Evolutionary conservation across 2,113 vertebrate species (phyloP).

Genomic region (Callipepla californica): DNA sequence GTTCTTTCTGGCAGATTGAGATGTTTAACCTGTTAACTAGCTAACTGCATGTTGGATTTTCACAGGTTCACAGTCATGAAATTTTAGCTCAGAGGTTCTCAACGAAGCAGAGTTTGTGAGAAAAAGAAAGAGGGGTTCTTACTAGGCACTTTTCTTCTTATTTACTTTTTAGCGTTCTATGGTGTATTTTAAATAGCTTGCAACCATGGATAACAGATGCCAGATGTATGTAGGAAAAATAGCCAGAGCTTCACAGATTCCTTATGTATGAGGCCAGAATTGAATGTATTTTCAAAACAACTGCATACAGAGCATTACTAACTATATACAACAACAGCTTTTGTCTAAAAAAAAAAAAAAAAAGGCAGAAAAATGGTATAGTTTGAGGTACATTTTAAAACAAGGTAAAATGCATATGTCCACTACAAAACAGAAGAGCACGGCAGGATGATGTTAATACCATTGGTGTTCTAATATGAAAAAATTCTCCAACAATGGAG

Average conservation of each 20-base stretch:
- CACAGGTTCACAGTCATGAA: neutral
- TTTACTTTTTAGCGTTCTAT: neutral
- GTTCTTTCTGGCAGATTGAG: slow-evolving; percentile 4
- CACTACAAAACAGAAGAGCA: neutral
- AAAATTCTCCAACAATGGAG: neutral
- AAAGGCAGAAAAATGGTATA: neutral
- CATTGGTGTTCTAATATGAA: neutral
- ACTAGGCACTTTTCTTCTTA: neutral
- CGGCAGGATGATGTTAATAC: neutral
- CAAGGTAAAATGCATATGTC: neutral
- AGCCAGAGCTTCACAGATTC: neutral
- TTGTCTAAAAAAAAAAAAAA: neutral
- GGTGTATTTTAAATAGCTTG: neutral
- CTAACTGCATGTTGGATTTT: neutral
- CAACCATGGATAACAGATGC: neutral
- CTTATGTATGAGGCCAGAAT: neutral
- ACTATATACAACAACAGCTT: neutral
- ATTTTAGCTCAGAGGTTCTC: neutral
- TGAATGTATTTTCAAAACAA: neutral
- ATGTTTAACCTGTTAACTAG: neutral
- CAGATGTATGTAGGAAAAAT: neutral
- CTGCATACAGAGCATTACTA: fast-evolving
- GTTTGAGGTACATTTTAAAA: neutral
- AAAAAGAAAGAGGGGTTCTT: neutral
- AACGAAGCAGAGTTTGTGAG: neutral